Evolutionary conservation across 1,140 invertebrate species (phyloP).

Genomic region (Bombus affinis): DNA sequence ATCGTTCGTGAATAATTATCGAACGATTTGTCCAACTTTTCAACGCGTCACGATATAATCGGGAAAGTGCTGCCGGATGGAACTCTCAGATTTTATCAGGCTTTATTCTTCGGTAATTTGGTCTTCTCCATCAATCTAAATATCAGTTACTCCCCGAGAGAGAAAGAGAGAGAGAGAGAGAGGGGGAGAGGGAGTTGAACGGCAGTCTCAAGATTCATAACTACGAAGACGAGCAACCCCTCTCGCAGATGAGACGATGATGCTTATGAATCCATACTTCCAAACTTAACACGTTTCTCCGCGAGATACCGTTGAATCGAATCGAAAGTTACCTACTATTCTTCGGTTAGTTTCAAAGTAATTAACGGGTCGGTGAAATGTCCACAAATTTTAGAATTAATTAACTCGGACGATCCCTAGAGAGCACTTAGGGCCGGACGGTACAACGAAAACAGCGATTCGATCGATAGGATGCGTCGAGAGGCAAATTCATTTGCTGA

Average conservation of each 20-base stretch:
- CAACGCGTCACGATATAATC: background rate
- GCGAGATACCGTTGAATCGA: background rate
- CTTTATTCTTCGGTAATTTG: background rate
- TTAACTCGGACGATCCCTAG: conserved; percentile 10
- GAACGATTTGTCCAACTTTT: conserved; percentile 4
- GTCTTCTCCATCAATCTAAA: conserved; percentile 18
- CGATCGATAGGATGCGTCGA: conserved; percentile 19
- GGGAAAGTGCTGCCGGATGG: background rate
- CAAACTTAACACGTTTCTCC: background rate
- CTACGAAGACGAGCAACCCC: too few relatives aligned
- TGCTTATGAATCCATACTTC: background rate
- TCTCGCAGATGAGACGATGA: too few relatives aligned
- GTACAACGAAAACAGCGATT: background rate
- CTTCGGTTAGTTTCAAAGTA: background rate
- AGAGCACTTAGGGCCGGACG: background rate
- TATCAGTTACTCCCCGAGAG: conserved; percentile 17
- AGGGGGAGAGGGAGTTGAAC: background rate
- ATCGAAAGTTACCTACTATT: background rate
- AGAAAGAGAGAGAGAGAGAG: background rate
- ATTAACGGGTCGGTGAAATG: conserved; percentile 18
- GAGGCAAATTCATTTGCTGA: conserved; percentile 18
- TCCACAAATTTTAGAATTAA: conserved; percentile 37
- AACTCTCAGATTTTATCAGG: background rate
- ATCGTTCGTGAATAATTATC: background rate
- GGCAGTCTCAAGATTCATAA: too few relatives aligned